Evolutionary conservation across 2,113 vertebrate species (phyloP).

Genomic region (Elanus axillaris): DNA sequence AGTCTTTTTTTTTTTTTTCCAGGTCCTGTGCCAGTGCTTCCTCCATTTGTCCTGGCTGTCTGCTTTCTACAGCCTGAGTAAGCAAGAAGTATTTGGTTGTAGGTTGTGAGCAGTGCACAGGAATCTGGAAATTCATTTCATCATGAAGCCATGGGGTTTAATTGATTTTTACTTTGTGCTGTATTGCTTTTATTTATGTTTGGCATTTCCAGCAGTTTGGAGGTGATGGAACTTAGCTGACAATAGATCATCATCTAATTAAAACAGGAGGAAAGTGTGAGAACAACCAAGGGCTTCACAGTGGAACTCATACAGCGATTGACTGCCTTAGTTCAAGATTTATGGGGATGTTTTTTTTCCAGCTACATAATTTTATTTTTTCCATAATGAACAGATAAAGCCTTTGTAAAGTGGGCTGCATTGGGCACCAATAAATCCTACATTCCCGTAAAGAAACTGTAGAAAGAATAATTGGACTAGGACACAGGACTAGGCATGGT

Average conservation of each 20-base stretch:
- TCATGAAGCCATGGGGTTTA: constrained; percentile 3
- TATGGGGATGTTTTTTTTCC: not conserved
- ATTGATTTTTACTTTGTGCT: constrained; percentile 36
- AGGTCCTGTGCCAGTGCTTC: not conserved
- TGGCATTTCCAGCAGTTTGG: constrained; percentile 28
- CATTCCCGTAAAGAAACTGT: not conserved
- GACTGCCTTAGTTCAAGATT: constrained; percentile 20
- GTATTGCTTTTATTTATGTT: constrained; percentile 45
- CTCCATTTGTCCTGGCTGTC: not conserved
- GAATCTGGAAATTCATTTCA: constrained; percentile 52
- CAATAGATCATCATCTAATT: constrained; percentile 70
- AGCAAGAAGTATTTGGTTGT: not conserved
- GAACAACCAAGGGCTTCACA: constrained; percentile 14
- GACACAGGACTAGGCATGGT: not conserved
- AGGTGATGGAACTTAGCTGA: constrained; percentile 46
- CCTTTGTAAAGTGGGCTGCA: not conserved
- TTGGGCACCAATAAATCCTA: not conserved
- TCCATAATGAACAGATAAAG: constrained; percentile 2
- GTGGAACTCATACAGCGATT: not conserved
- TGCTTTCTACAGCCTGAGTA: not conserved
- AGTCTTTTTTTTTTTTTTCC: not conserved
- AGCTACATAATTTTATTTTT: not conserved
- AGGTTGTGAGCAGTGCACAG: not conserved
- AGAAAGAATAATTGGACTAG: not conserved
- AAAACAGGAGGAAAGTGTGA: constrained; percentile 36